Evolutionary conservation across 2,888 invertebrate genomes (phyloP), one percentile per base, ranked within the genome.

Genomic region (Plusia festucae): DNA sequence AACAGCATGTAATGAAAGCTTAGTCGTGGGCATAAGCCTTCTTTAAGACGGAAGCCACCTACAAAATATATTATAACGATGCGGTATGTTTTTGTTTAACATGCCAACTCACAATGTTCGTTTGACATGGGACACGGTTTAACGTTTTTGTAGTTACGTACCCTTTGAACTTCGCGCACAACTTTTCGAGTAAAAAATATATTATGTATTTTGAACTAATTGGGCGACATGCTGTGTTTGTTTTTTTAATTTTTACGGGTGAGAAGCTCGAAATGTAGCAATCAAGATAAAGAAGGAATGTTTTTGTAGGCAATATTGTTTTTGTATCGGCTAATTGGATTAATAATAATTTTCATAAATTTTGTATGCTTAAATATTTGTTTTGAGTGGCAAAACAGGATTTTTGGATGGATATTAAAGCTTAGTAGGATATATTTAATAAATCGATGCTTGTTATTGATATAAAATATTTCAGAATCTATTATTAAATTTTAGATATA

Each of bases 1-100:
- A 78, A 81, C 64, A 78, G 61, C 68, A 51, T 68, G 68, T 76
- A 78, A 79, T 68, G 81, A 70, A 66, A 61, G 68, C 58, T 68
- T 76, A 68, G 70, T 75, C 70, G 51, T 27, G 68, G 67, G 54
- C 66, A 65, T 68, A 81, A 78, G 73, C 69, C 59, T 57, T 51
- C 65, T 68, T 70, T 64, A 67, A 77, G 76, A 70, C 77, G 71
- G 72, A 73, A 81, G 65, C 63, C 53, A 62, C 60, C 51, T 69
- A 73, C 79, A 75, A 79, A 78, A 70, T 74, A 72, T 72, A 58
- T 65, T 68, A 78, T 81, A 76, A 82, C 72, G 73, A 79, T 72
- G 82, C 53, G 82, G 73, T 73, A 16, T 44, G 46, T 79, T 81
- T 76, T 79, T 79, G 72, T 79, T 52, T 49, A 54, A 60, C 67